These are phyloP conservation scores for Sympetrum striolatum DNA, from an alignment of 2,888 invertebrate species.

Conservation along the genomic window DNA sequence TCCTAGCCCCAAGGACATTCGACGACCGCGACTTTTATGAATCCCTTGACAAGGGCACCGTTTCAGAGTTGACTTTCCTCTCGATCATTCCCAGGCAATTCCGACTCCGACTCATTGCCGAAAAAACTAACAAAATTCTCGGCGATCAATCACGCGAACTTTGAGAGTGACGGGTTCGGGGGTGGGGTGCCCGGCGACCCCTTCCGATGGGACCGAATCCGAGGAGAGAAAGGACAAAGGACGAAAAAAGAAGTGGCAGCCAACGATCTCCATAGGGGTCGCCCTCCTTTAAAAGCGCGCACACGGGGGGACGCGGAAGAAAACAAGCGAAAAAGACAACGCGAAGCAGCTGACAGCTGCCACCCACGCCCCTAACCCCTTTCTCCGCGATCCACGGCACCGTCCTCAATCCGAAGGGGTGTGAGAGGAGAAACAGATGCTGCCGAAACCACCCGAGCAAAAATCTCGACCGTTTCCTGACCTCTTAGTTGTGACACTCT, in stretches of 20 bases:
- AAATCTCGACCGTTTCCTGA: background rate
- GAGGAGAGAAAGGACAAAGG: background rate
- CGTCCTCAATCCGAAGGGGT: background rate
- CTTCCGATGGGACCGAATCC: background rate
- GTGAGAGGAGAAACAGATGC: background rate
- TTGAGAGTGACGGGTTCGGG: background rate
- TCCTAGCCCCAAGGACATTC: background rate
- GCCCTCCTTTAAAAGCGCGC: background rate
- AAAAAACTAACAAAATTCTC: background rate
- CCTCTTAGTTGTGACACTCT: constrained; percentile 1
- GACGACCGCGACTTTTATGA: background rate
- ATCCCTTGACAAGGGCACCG: background rate
- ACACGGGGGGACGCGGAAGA: background rate
- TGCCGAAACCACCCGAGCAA: background rate
- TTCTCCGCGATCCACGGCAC: background rate
- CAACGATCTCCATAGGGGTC: background rate
- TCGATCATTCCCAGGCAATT: background rate
- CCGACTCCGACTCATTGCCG: background rate
- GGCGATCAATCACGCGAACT: background rate
- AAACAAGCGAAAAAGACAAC: background rate
- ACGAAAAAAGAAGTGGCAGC: background rate
- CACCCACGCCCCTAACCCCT: background rate
- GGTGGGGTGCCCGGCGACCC: background rate
- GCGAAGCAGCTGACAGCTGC: background rate
- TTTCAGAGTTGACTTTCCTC: background rate